Conservation (phyloP, 2,888 invertebrate species). For the Rhynchonema sp. region DNA sequence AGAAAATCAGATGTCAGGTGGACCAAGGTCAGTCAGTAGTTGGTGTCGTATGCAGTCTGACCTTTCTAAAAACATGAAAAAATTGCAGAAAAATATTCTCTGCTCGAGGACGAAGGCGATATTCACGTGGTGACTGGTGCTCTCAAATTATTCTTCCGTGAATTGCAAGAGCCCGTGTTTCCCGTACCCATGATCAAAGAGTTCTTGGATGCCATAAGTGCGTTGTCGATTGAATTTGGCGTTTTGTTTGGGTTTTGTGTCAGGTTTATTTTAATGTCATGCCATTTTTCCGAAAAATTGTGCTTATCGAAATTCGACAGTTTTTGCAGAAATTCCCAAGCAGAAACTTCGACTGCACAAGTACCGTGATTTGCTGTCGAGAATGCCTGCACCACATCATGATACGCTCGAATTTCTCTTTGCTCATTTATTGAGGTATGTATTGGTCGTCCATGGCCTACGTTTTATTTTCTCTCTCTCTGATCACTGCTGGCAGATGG, state of each 20-base stretch:
- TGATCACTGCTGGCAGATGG: too few species aligned
- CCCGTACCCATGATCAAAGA: conserved; percentile 50
- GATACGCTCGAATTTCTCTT: conserved; percentile 60
- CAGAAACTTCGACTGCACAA: conserved; percentile 31
- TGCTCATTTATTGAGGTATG: conserved; percentile 49
- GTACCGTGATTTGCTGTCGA: conserved; percentile 40
- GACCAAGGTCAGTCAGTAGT: conserved; percentile 36
- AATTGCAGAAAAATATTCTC: conserved; percentile 40
- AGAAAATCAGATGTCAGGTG: conserved; percentile 63
- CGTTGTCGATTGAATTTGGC: conserved; percentile 28
- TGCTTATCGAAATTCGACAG: too few species aligned
- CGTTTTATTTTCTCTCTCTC: too few species aligned
- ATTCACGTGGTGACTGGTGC: conserved; percentile 79
- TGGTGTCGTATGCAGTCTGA: too few species aligned
- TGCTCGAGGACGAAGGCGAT: conserved; percentile 52
- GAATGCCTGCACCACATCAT: conserved; percentile 52
- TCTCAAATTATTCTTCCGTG: conserved; percentile 79
- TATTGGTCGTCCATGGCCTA: conserved; percentile 13
- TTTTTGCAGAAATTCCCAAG: conserved; percentile 19
- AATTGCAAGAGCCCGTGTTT: conserved; percentile 70
- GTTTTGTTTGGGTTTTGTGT: neutral
- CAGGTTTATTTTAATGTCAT: neutral
- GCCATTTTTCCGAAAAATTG: too few species aligned
- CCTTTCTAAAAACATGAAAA: neutral
- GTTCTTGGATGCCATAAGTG: conserved; percentile 50